Base-by-base conservation (phyloP, 2,113 vertebrate genomes). In the Ptychochromis oligacanthus region DNA sequence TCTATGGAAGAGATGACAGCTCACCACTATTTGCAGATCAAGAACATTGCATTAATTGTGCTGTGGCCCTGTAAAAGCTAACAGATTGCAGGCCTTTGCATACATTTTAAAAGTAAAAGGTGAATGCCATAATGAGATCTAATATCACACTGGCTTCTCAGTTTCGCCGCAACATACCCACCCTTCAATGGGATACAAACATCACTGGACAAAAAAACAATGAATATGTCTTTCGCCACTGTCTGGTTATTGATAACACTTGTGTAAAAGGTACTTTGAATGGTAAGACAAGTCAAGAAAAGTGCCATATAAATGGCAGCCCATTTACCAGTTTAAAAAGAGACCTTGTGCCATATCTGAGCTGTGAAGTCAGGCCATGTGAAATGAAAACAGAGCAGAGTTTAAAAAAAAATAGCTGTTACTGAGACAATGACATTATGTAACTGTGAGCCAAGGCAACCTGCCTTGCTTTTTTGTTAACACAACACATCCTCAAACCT, bases 221-320 rank as follows among this genome's bases (percentile, higher is more conserved):
- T 91, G 79, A 89, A 22, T 15, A 24, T 31, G 34, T 94, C 94
- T 93, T 87, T 95, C 94, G 93, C 38, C 89, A 46, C 86, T 60
- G 92, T 95, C 91, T 94, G 86, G 81, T 85, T 87, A 81, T 87
- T 86, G 88, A 89, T 89, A 80, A 87, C 17, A 83, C 14, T 62
- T 76, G 52, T 55, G 20, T 55, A 54, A 54, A 54, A 55, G n/a
- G 52, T 55, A 15, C 46, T 49, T 17, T 49, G 20, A 54, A 54
- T n/a, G 8, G 9, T 20, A 8, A n/a, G 18, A n/a, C 7, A 54
- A 54, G 7, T 20, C 52, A n/a, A 54, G 52, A 54, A 54, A 54
- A 10, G 43, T 13, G 5, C 43, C 6, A 6, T 46, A 46, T 46
- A 46, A 36, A 15, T n/a, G 8, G 18, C 8, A 10, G 18, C 52